Evolutionary conservation across 2,888 invertebrate species (phyloP), one percentile per base, ranked within the genome.

Genomic region (Trisateles emortualis): DNA sequence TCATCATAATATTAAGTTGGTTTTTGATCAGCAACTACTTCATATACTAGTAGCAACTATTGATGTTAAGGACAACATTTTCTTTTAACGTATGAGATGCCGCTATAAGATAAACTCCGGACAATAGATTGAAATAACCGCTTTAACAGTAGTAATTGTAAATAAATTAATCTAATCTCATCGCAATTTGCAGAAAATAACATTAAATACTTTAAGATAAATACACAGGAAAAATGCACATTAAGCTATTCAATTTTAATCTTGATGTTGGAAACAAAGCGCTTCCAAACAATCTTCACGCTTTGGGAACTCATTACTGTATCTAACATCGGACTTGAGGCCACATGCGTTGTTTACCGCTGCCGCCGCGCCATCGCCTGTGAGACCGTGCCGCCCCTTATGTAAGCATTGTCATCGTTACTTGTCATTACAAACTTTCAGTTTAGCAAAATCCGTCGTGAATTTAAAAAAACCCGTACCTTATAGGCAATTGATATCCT

Each of bases 191-290:
- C 68, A 52, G 63, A 65, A 65, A 70, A 72, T 67, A 67, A 59
- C 59, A 58, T 63, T 57, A 62, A 60, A 66, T 62, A 64, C 63
- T 53, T 30, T 48, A 62, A 72, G 68, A 64, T 68, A 71, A 66
- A 61, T 60, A 61, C 45, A 66, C 56, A 74, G 54, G 74, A 79
- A 79, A 76, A 77, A 76, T 78, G 67, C 59, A 68, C 73, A 78
- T 74, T 68, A 70, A 53, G 61, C 67, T 68, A 75, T 82, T 80
- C 71, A 81, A 76, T 75, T 78, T 59, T 71, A 68, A 81, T 81
- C 81, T 76, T 73, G 79, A 82, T 83, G 64, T 63, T 52, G 52
- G 55, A 67, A 70, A 82, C 81, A 83, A 81, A 81, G 82, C 74
- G 73, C 70, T 75, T 78, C 74, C 71, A 74, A 73, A 76, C 45